Conservation (phyloP, 2,113 vertebrate genomes). For the Myanophis thanlyinensis region DNA sequence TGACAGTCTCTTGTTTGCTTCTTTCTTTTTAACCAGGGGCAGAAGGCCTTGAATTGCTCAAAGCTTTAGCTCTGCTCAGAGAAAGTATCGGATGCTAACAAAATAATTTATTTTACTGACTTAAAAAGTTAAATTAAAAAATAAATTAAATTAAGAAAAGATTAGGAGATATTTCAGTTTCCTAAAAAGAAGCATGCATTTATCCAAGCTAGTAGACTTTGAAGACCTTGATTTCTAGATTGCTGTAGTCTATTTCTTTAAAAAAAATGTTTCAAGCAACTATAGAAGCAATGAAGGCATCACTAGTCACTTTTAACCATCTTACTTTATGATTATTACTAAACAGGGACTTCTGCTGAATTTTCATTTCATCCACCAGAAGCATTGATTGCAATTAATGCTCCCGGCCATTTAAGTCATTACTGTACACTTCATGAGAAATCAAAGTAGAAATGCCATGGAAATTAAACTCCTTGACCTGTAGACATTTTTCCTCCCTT, state of each 20-base stretch:
- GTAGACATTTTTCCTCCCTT: constrained; percentile 48
- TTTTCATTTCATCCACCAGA: constrained; percentile 46
- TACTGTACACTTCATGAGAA: constrained; percentile 48
- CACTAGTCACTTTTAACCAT: constrained; percentile 7
- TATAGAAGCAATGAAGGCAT: neutral
- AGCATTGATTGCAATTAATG: constrained; percentile 48
- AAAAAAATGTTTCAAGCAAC: neutral
- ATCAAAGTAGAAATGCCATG: constrained; percentile 60
- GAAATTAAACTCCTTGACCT: constrained; percentile 71
- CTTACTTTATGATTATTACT: constrained; percentile 8
- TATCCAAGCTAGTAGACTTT: neutral
- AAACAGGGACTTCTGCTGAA: constrained; percentile 15
- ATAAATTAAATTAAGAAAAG: neutral
- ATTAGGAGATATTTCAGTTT: neutral
- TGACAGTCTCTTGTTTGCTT: neutral
- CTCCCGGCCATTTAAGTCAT: constrained; percentile 67
- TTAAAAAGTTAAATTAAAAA: neutral
- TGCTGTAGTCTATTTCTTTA: neutral
- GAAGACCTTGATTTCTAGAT: neutral
- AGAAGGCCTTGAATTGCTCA: neutral
- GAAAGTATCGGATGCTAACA: neutral
- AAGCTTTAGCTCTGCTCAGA: neutral
- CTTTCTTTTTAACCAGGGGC: neutral
- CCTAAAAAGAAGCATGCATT: fast-evolving
- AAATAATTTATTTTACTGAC: neutral